Evolutionary conservation across 2,888 invertebrate genomes (phyloP).

Genomic region (Drosophila nigricruria): DNA sequence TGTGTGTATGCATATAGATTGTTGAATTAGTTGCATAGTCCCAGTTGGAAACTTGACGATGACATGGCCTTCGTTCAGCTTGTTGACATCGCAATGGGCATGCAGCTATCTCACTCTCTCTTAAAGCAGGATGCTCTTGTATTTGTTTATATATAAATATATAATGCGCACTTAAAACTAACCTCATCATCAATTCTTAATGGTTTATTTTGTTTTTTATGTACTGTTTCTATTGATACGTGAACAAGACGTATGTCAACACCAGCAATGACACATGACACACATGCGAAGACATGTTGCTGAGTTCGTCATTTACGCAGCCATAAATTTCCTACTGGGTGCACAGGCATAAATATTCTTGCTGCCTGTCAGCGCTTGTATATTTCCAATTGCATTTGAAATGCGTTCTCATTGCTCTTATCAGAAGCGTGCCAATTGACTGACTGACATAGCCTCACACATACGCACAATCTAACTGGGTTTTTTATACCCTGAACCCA

Average conservation of each 20-base stretch:
- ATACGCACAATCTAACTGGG: not conserved
- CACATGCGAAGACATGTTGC: not conserved
- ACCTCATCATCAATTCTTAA: not conserved
- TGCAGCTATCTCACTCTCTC: not conserved
- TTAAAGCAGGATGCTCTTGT: not conserved
- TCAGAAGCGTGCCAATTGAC: constrained; percentile 74
- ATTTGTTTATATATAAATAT: not conserved
- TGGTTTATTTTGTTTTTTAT: not conserved
- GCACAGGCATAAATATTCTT: not conserved
- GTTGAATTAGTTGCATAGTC: constrained; percentile 12
- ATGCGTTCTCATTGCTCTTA: constrained; percentile 56
- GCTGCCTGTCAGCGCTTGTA: constrained; percentile 26
- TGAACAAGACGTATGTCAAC: not conserved
- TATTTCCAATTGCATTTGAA: constrained; percentile 74
- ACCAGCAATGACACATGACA: not conserved
- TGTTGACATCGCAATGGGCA: constrained; percentile 2
- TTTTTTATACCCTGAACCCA: no score
- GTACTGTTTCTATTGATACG: not conserved
- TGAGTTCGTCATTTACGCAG: not conserved
- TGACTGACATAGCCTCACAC: constrained; percentile 34
- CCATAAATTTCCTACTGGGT: constrained; percentile 5
- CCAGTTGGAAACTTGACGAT: constrained; percentile 11
- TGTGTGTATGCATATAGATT: not conserved
- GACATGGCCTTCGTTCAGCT: constrained; percentile 9
- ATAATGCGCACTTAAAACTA: not conserved